These are phyloP conservation scores for Dicrostonyx torquatus DNA, from an alignment of 2,797 vertebrate species.

Conservation along the genomic window DNA sequence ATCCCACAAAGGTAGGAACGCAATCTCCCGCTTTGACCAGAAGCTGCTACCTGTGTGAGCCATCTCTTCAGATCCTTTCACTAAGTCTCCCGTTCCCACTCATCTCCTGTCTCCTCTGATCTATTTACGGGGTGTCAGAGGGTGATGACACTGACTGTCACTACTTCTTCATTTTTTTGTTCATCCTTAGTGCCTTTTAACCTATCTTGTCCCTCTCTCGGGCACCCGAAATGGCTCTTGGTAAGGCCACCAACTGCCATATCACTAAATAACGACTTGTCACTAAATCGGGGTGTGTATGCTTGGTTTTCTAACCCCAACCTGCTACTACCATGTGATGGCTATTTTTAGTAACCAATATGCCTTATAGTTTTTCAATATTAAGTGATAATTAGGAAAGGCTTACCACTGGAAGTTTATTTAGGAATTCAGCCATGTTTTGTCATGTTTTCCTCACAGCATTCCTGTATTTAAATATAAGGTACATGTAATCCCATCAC, in stretches of 20 bases:
- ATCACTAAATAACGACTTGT: not conserved
- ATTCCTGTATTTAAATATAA: constrained; percentile 3
- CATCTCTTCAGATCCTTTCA: not conserved
- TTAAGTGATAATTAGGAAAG: not conserved
- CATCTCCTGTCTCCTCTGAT: too few relatives aligned
- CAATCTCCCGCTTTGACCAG: not conserved
- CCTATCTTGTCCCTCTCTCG: not conserved
- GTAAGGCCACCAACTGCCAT: not conserved
- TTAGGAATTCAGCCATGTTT: not conserved
- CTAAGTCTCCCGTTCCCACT: not conserved
- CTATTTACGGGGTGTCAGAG: too few relatives aligned
- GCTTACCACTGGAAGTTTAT: not conserved
- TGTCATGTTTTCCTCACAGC: not conserved
- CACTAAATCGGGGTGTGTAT: not conserved
- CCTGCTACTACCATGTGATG: not conserved
- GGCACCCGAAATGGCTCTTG: not conserved
- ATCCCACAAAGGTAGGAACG: constrained; percentile 46
- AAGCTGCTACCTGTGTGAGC: not conserved
- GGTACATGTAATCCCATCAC: not conserved
- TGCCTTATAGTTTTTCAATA: not conserved
- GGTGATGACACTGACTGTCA: not conserved
- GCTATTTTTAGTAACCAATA: not conserved
- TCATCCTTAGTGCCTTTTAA: not conserved
- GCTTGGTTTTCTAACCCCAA: not conserved
- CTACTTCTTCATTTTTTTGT: not conserved